These are phyloP conservation scores for Drosophila prosaltans DNA, from an alignment of 1,140 invertebrate species.

Conservation along the genomic window DNA sequence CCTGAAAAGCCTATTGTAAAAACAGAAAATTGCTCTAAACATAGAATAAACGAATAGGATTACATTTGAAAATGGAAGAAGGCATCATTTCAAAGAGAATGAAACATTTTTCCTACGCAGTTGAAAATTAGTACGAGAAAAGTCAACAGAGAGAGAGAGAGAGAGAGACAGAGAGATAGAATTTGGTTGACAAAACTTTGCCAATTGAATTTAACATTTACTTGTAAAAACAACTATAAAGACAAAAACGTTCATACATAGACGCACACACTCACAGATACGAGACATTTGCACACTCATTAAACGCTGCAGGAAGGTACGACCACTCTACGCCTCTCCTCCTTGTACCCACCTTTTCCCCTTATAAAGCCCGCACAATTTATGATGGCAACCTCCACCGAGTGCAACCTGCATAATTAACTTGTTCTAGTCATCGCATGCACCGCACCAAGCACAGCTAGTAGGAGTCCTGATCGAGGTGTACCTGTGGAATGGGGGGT, in stretches of 20 bases:
- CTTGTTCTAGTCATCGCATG: conserved; percentile 67
- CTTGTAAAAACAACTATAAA: conserved; percentile 45
- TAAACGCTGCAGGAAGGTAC: conserved; percentile 47
- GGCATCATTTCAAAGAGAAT: neutral
- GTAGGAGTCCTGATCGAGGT: too few species aligned
- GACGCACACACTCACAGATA: conserved; percentile 3
- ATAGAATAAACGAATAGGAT: neutral
- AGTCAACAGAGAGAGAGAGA: conserved; percentile 1
- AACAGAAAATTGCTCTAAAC: neutral
- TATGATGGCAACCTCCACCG: conserved; percentile 48
- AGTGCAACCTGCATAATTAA: conserved; percentile 73
- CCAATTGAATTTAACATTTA: conserved; percentile 64
- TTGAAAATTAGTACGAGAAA: conserved; percentile 53
- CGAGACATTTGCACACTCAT: conserved; percentile 66
- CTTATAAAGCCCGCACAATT: conserved; percentile 61
- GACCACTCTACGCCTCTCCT: neutral
- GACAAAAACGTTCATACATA: conserved; percentile 15
- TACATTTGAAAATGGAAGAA: neutral
- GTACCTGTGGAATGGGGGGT: too few species aligned
- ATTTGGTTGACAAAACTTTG: conserved; percentile 48
- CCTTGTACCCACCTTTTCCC: conserved; percentile 27
- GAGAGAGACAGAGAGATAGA: too few species aligned
- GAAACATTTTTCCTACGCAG: conserved; percentile 36
- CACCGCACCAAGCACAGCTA: neutral
- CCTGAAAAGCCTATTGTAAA: too few species aligned